Evolutionary conservation across 2,113 vertebrate species (phyloP), one percentile per base, ranked within the genome.

Genomic region (Diadophis punctatus): DNA sequence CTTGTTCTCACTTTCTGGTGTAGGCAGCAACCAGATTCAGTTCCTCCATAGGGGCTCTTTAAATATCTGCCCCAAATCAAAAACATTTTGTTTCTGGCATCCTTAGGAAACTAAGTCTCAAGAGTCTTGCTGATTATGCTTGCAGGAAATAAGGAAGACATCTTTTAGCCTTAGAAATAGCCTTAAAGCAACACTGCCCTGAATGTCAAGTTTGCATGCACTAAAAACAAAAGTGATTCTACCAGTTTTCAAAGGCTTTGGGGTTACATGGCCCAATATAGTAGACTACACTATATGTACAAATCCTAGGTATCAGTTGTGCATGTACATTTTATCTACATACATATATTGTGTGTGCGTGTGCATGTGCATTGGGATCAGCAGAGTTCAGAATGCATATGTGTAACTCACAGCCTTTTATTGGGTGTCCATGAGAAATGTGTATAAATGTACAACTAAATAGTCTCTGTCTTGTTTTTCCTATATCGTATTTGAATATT

Each of bases 171-270:
- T 95, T 95, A 96, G 96, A 96, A 96, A 95, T 3, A 97, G 96
- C 96, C 97, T 97, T 97, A 97, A 97, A 97, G 94, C 91, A 95
- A 96, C 96, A 96, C 96, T 97, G 95, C 95, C 96, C 96, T 96
- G 95, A 97, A 96, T 96, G 96, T 97, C 92, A 91, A 91, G 4
- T 48, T 12, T 90, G 94, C 96, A 95, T 95, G 95, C 95, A 68
- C 49, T 0, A 16, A 93, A 95, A 95, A 95, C 3, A 52, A 90
- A 90, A 0, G 2, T 90, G 90, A 87, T 94, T 95, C 94, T 92
- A 60, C 91, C 96, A 93, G 22, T 91, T 90, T 90, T 93, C 93
- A 93, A 92, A 46, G 0, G 96, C 94, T 94, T 96, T 92, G 93
- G 94, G 93, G 92, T 96, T 95, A 95, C 93, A 94, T 94, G 9